phyloP scores from a whole-genome alignment of 92 coral and sea anemone genomes.

The Plumapathes pennacea region DNA sequence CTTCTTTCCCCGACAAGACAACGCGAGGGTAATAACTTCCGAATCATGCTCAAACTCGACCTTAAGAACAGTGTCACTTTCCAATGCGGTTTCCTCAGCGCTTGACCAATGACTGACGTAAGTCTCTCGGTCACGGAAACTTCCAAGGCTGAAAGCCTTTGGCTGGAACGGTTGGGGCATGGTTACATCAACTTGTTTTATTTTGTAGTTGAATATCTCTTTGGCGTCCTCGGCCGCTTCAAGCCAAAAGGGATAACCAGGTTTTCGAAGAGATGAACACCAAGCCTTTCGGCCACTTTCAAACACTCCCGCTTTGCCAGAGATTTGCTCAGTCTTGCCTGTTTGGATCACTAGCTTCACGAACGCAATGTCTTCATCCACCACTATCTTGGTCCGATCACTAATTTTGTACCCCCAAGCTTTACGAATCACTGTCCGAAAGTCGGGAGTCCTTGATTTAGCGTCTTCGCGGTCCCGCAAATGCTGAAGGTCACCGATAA shows the following conservation, averaged over 20 bases:
- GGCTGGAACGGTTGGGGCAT: conserved; percentile 39
- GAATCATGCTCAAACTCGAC: conserved; percentile 80
- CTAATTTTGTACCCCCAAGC: too few relatives aligned
- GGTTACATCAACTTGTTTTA: conserved; percentile 18
- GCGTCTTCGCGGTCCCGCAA: too few relatives aligned
- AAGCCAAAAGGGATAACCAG: conserved; percentile 63
- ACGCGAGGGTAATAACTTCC: conserved; percentile 37
- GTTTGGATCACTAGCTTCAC: too few relatives aligned
- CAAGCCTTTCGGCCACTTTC: conserved; percentile 51
- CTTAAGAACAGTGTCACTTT: conserved; percentile 25
- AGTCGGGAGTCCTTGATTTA: too few relatives aligned
- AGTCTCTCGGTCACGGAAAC: conserved; percentile 57
- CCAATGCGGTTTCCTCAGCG: not conserved
- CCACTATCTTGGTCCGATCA: too few relatives aligned
- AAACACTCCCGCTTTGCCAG: conserved; percentile 32
- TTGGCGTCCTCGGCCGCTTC: conserved; percentile 48
- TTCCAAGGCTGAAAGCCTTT: conserved; percentile 59
- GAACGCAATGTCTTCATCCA: too few relatives aligned
- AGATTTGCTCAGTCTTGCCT: too few relatives aligned
- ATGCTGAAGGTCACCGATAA: too few relatives aligned
- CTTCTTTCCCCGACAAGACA: conserved; percentile 48
- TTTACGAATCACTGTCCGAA: too few relatives aligned
- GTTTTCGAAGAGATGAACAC: conserved; percentile 32
- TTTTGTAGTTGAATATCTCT: conserved; percentile 40
- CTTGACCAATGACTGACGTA: conserved; percentile 61